Evolutionary conservation across 2,888 invertebrate genomes (phyloP).

Genomic region (Eubasilissa splendida): DNA sequence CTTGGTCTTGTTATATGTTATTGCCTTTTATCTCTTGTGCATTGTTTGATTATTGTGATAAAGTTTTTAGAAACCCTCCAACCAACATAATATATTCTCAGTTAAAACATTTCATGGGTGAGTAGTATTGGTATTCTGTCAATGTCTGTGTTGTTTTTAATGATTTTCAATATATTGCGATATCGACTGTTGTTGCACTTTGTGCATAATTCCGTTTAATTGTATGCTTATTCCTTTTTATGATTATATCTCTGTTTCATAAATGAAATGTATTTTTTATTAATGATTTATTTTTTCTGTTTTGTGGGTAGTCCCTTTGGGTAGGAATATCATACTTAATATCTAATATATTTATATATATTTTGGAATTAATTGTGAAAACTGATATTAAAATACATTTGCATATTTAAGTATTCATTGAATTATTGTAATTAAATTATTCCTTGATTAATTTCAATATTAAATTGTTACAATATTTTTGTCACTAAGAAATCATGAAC

Average conservation of each 20-base stretch:
- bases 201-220: too few species aligned
- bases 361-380: too few species aligned
- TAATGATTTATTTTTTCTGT: neutral
- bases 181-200: neutral
- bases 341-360: too few species aligned
- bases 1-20: constrained; percentile 14
- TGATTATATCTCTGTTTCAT: too few species aligned
- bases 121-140: constrained; percentile 9
- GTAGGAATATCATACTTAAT: neutral
- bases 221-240: too few species aligned
- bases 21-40: neutral
- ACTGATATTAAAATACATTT: too few species aligned
- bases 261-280: neutral
- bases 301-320: neutral
- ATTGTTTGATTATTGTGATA: constrained; percentile 6
- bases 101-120: neutral
- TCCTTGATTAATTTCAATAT: too few species aligned
- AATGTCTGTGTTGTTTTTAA: constrained; percentile 25
- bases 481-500: too few species aligned
- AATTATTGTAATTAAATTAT: too few species aligned
- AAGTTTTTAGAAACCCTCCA: constrained; percentile 14
- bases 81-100: neutral
- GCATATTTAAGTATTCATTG: too few species aligned
- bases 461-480: too few species aligned
- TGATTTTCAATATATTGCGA: constrained; percentile 10